Conservation (phyloP, 2,113 vertebrate species). For the Regulus satrapa region DNA sequence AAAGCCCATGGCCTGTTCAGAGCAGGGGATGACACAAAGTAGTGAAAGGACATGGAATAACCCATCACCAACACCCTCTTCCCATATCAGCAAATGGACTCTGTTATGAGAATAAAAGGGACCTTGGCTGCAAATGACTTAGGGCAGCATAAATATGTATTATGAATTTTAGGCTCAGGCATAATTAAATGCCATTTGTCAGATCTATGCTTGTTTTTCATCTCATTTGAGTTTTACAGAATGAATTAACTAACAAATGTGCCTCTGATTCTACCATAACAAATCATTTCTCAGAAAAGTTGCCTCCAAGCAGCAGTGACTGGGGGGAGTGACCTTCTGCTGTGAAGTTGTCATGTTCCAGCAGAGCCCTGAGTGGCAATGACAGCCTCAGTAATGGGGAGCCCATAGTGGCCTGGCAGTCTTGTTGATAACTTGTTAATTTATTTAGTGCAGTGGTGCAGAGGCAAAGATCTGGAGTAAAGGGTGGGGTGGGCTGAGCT, state of each 20-base stretch:
- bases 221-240: slow-evolving; percentile 47
- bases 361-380: slow-evolving; percentile 39
- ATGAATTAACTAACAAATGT: slow-evolving; percentile 58
- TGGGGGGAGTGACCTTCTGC: slow-evolving; percentile 52
- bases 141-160: slow-evolving; percentile 48
- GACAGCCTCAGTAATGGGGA: slow-evolving; percentile 52
- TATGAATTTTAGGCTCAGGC: slow-evolving; percentile 52
- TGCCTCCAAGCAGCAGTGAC: slow-evolving; percentile 11
- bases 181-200: slow-evolving; percentile 53
- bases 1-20: neutral
- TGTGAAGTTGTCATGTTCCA: slow-evolving; percentile 32
- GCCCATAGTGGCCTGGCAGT: slow-evolving; percentile 25
- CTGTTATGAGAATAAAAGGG: slow-evolving; percentile 45
- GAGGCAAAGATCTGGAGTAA: slow-evolving; percentile 62
- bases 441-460: slow-evolving; percentile 67
- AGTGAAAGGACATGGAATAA: neutral
- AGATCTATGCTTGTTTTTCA: slow-evolving; percentile 47
- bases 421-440: slow-evolving; percentile 53
- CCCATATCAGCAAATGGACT: neutral
- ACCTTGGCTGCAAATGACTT: slow-evolving; percentile 46
- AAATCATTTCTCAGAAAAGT: slow-evolving; percentile 46
- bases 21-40: neutral
- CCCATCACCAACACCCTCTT: neutral
- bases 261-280: slow-evolving; percentile 43
- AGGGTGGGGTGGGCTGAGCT: slow-evolving; percentile 37